Conservation (phyloP, 2,113 vertebrate genomes). For the Rhea pennata region DNA sequence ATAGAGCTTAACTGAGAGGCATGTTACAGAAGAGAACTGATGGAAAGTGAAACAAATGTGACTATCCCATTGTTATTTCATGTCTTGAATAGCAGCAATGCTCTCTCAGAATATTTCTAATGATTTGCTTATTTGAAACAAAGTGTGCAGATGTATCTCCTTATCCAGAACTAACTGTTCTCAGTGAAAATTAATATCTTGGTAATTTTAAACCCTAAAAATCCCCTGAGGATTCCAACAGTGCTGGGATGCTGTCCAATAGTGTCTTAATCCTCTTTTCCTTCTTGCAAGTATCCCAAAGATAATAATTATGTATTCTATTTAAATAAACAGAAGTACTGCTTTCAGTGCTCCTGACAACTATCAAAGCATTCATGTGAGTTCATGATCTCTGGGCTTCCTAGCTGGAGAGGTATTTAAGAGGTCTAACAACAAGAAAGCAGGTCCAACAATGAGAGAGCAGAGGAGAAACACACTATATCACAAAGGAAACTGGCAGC, state of each 20-base stretch:
- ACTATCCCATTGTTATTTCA: background rate
- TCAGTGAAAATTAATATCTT: constrained; percentile 18
- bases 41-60: background rate
- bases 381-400: background rate
- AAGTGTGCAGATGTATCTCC: background rate
- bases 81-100: background rate
- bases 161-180: background rate
- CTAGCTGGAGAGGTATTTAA: background rate
- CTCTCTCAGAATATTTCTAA: background rate
- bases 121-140: background rate
- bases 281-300: background rate
- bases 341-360: background rate
- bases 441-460: background rate
- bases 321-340: constrained; percentile 26
- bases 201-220: constrained; percentile 28
- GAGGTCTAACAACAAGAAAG: background rate
- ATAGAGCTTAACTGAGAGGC: background rate
- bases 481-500: background rate
- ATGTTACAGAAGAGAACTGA: background rate
- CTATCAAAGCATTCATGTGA: background rate
- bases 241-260: background rate
- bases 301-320: background rate
- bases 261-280: background rate
- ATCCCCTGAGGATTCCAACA: background rate
- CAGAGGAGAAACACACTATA: background rate